phyloP scores from a whole-genome alignment of 2,113 vertebrate species.

The Scolopax mira region DNA sequence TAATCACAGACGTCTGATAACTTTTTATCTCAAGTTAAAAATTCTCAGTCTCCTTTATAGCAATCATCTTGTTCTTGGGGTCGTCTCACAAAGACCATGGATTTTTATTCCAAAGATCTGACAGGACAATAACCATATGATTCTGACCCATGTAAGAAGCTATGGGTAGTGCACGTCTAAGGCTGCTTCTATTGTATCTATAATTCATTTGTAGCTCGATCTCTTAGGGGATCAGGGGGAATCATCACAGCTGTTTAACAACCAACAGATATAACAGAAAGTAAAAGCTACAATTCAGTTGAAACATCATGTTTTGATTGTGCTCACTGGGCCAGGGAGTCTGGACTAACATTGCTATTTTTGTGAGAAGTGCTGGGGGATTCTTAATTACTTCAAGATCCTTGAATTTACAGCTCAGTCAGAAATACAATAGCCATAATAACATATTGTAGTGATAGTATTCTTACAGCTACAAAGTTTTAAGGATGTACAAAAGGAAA shows the following conservation, averaged over 20 bases:
- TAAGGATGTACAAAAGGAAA: background rate
- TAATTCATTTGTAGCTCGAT: background rate
- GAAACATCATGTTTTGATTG: background rate
- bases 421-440: background rate
- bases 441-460: background rate
- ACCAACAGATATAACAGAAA: background rate
- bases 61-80: background rate
- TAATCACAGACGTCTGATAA: background rate
- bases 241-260: conserved; percentile 38
- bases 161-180: background rate
- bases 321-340: background rate
- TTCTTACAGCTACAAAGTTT: background rate
- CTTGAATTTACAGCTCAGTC: background rate
- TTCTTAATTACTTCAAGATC: background rate
- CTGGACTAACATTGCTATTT: background rate
- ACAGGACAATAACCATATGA: background rate
- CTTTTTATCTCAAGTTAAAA: conserved; percentile 23
- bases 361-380: background rate
- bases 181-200: background rate
- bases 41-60: background rate
- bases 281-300: background rate
- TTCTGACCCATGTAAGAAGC: background rate
- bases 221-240: background rate
- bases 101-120: background rate
- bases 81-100: background rate